These are phyloP conservation scores for Notarius quadriscutis DNA, from an alignment of 2,113 vertebrate species.

Conservation along the genomic window DNA sequence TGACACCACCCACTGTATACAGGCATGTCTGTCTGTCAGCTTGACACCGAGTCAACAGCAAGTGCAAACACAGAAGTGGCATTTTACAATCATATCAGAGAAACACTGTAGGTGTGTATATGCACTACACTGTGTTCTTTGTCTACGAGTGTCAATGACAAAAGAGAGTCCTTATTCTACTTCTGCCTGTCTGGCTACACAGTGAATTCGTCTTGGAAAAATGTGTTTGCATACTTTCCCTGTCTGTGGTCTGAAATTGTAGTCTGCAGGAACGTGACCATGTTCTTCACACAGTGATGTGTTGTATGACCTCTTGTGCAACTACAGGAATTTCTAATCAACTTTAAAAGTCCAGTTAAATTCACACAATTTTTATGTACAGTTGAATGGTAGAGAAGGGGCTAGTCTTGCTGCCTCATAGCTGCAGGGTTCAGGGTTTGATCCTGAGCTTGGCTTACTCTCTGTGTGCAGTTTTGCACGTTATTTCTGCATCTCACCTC, in stretches of 20 bases:
- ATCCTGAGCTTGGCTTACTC: not conserved
- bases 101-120: constrained; percentile 33
- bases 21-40: not conserved
- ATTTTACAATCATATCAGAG: constrained; percentile 48
- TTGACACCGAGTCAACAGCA: constrained; percentile 23
- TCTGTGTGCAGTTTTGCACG: not conserved
- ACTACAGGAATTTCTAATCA: not conserved
- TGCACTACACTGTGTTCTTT: constrained; percentile 19
- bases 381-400: not conserved
- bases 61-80: constrained; percentile 36
- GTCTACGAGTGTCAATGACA: constrained; percentile 32
- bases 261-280: not conserved
- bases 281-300: constrained; percentile 1
- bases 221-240: constrained; percentile 7
- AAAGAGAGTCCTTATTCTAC: constrained; percentile 42
- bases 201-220: constrained; percentile 15
- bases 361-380: not conserved
- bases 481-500: not conserved
- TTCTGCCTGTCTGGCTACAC: constrained; percentile 17
- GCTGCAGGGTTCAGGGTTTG: not conserved
- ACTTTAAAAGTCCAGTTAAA: not conserved
- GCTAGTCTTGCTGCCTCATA: not conserved
- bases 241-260: not conserved
- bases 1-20: not conserved
- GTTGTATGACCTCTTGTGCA: not conserved